Percentiles rank a stretch among this genome's conserved stretches.
phyloP scores from a whole-genome alignment of 2,797 vertebrate species.

The Amniataba percoides region DNA sequence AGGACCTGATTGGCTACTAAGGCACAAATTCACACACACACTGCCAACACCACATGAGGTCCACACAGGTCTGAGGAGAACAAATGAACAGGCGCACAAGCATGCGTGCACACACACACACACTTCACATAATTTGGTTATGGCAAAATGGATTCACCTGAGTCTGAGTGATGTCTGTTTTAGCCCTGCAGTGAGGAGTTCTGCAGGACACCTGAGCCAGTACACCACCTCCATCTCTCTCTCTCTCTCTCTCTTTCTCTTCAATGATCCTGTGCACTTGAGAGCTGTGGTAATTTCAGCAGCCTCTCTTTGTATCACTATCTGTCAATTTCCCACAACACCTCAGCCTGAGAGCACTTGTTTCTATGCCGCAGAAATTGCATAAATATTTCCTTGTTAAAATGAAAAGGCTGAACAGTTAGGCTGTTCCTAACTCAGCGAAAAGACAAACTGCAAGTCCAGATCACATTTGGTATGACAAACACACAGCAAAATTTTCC shows the following conservation, averaged over 20 bases:
- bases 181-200: neutral
- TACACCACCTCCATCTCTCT: neutral
- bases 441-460: neutral
- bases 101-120: neutral
- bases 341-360: slow-evolving; percentile 13
- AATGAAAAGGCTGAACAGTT: slow-evolving; percentile 21
- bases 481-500: neutral
- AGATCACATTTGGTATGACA: neutral
- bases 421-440: neutral
- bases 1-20: neutral
- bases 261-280: slow-evolving; percentile 1
- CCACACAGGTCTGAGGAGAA: neutral
- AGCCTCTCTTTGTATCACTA: slow-evolving; percentile 13
- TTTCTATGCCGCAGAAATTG: slow-evolving; percentile 3
- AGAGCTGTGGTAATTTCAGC: slow-evolving; percentile 12
- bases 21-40: neutral
- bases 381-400: slow-evolving; percentile 7
- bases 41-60: neutral
- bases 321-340: slow-evolving; percentile 28
- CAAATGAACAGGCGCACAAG: neutral
- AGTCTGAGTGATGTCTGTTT: slow-evolving; percentile 29
- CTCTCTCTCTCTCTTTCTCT: neutral
- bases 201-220: slow-evolving; percentile 41
- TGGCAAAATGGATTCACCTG: slow-evolving; percentile 27
- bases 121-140: neutral